Conservation (phyloP, 2,113 vertebrate species). For the Pseudorasbora parva region DNA sequence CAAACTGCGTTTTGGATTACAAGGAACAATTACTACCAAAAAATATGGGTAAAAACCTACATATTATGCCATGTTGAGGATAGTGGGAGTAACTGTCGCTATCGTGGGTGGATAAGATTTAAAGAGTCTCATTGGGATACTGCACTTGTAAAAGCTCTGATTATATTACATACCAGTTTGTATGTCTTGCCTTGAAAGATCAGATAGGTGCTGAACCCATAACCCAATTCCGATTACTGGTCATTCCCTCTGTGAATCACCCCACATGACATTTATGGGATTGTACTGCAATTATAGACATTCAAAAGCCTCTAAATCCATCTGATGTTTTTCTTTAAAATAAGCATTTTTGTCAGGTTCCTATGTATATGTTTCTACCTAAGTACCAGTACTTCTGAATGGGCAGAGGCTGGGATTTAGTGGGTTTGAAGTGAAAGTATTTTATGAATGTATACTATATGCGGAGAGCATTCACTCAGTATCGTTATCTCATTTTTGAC, state of each 20-base stretch:
- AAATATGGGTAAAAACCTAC: background rate
- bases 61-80: background rate
- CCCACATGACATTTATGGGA: constrained; percentile 5
- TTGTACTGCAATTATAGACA: constrained; percentile 20
- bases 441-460: too few species aligned
- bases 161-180: constrained; percentile 34
- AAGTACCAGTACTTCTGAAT: too few species aligned
- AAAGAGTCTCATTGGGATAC: background rate
- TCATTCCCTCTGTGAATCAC: constrained; percentile 20
- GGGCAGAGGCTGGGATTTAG: too few species aligned
- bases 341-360: too few species aligned
- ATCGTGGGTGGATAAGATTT: background rate
- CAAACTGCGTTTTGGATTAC: too few species aligned
- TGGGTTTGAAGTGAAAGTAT: too few species aligned
- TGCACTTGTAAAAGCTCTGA: constrained; percentile 31
- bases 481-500: too few species aligned
- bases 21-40: too few species aligned
- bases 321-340: too few species aligned
- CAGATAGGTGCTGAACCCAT: background rate
- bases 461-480: too few species aligned
- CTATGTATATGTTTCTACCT: too few species aligned
- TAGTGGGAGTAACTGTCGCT: background rate
- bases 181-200: background rate
- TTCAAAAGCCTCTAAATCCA: too few species aligned
- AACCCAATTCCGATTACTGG: constrained; percentile 24